Evolutionary conservation across 1,140 invertebrate genomes (phyloP), one percentile per base, ranked within the genome.

Genomic region (Platyura marginata): DNA sequence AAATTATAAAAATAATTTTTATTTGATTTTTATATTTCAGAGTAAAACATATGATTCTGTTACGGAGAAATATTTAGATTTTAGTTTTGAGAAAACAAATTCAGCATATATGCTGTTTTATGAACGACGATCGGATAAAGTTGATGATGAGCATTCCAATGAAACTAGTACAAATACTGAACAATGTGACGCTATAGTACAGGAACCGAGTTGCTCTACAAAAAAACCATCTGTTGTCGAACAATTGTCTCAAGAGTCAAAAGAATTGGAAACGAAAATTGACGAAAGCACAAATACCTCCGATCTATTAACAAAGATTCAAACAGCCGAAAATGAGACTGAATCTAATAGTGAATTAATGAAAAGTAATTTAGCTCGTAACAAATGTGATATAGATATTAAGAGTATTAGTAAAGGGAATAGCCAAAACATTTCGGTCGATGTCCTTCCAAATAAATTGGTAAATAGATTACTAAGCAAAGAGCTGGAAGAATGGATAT

Each of bases 41-140:
- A 93, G 88, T 52, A 94, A 94, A 69, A 93, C 88, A 0, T 95
- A 94, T 55, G 91, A 95, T 57, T 88, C 88, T 1, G 86, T 91
- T 2, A 92, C 87, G 1, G 90, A 95, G 51, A 94, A 94, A 55
- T 94, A 93, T 54, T 87, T 95, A 81, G 91, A 96, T 55, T 91
- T 94, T 52, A 91, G 88, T 49, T 93, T 93, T 61, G 91, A 96
- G 59, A 96, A 95, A 66, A 94, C 90, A 1, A 95, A 96, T 57
- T 92, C 86, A 56, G 92, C 92, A 1, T 96, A 96, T 54, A 96
- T 96, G 92, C 59, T 96, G 37, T 95, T 96, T 57, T 96, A 96
- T 59, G 88, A 95, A 60, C 74, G 82, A 47, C 35, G 18, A 11
- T 29, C 21, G 9, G 5, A 16, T 29, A 9, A 41, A 41, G n/a